Percentiles rank a stretch among this genome's conserved stretches.
Evolutionary conservation across 1,140 invertebrate species (phyloP).

Genomic region (Oreohelix idahoensis): DNA sequence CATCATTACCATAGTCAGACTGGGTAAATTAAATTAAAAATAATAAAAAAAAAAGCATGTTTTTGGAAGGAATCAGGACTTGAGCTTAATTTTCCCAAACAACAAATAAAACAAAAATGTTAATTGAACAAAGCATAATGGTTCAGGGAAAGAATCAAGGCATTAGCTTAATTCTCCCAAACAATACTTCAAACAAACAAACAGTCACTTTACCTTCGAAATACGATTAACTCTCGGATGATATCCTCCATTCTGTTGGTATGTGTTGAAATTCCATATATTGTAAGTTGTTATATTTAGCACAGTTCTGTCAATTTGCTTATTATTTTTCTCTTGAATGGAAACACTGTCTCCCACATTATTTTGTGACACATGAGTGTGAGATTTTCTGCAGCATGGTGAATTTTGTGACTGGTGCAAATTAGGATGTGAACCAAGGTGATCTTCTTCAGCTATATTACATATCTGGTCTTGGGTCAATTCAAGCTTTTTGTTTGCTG

Average conservation of each 20-base stretch:
- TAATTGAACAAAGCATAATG: too few species aligned
- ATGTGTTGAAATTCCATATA: constrained; percentile 28
- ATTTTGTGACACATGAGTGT: neutral
- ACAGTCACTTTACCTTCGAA: neutral
- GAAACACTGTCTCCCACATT: neutral
- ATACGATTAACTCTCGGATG: neutral
- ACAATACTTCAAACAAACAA: too few species aligned
- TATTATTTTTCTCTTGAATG: neutral
- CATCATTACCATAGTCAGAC: too few species aligned
- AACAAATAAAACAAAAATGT: too few species aligned
- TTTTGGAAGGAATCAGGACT: too few species aligned
- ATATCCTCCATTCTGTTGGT: neutral
- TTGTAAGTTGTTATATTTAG: constrained; percentile 5
- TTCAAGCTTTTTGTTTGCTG: neutral
- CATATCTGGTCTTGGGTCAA: neutral
- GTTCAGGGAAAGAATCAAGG: too few species aligned
- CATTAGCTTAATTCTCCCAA: too few species aligned
- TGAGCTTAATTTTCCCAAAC: too few species aligned
- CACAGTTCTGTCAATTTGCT: neutral
- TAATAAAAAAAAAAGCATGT: too few species aligned
- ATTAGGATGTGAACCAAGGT: neutral
- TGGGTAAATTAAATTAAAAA: too few species aligned
- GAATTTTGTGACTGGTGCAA: neutral
- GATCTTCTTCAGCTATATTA: neutral
- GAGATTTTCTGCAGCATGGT: neutral